Base-by-base conservation (phyloP, 2,888 invertebrate species). In the Scaptomyza caliginosa region DNA sequence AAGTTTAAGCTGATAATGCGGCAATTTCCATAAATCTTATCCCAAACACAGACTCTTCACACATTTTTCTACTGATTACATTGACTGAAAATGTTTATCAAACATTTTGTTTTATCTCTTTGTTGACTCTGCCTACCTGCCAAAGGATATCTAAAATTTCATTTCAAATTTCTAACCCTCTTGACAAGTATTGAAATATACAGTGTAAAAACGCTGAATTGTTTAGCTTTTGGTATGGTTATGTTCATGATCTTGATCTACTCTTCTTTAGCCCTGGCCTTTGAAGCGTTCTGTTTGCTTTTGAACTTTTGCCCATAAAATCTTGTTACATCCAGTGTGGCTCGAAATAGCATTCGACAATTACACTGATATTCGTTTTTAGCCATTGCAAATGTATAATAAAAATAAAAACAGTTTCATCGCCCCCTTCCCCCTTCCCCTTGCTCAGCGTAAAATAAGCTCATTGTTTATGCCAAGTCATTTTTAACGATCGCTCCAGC, bases 181-280 rank as follows among this genome's bases (percentile, higher is more conserved):
- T n/a, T n/a, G n/a, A 5, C n/a, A n/a, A n/a, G 5, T 30, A n/a
- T 30, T n/a, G n/a, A n/a, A n/a, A 30, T 4, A 3, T n/a, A 30
- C n/a, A n/a, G n/a, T n/a, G n/a, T n/a, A n/a, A n/a, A n/a, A n/a
- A n/a, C n/a, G n/a, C n/a, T 46, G 23, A 23, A 21, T 10, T 13
- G 7, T n/a, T 39, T 2, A 50, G 19, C 24, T 51, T 38, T 19
- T 38, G 11, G 16, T 34, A 17, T 40, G 28, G 28, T 17, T 28
- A 42, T n/a, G n/a, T n/a, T 46, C 62, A 40, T 86, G 86, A 80
- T 80, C 79, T 80, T 86, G 79, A 86, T 73, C 67, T 67, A 79
- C 65, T 69, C 66, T 62, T 60, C n/a, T n/a, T 63, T 56, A 73
- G 69, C 79, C 83, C 69, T 85, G 83, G 83, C 86, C 79, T 75